These are phyloP conservation scores for Amphipoea lucens DNA, from an alignment of 2,888 invertebrate genomes.

Conservation along the genomic window DNA sequence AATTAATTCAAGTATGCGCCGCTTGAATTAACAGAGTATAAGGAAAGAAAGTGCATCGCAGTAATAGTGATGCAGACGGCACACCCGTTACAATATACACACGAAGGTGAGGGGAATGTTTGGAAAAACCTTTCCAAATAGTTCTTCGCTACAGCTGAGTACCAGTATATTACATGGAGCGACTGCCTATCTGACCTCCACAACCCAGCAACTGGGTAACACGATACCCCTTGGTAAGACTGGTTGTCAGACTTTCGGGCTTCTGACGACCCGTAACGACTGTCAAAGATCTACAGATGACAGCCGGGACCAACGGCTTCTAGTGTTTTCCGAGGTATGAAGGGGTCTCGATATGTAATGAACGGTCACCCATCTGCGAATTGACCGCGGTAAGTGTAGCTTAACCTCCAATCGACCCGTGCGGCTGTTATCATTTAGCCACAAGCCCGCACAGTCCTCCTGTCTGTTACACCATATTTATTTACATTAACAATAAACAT, in stretches of 20 bases:
- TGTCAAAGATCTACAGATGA: too few species aligned
- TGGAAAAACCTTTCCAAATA: neutral
- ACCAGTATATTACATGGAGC: neutral
- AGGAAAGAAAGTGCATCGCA: slow-evolving; percentile 37
- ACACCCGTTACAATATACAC: slow-evolving; percentile 9
- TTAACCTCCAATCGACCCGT: neutral
- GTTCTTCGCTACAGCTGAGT: neutral
- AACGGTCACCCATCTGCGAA: neutral
- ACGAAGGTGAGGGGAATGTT: slow-evolving; percentile 1
- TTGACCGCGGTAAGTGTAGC: neutral
- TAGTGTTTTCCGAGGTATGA: too few species aligned
- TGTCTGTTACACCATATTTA: too few species aligned
- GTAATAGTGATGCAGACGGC: neutral
- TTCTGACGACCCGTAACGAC: neutral
- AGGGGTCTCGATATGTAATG: too few species aligned
- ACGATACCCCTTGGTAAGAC: neutral
- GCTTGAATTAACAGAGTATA: slow-evolving; percentile 30
- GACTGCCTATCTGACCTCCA: neutral
- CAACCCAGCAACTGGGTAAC: neutral
- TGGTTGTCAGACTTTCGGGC: neutral
- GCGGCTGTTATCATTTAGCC: neutral
- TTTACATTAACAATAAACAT: too few species aligned
- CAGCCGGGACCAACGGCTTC: neutral
- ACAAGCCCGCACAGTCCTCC: neutral
- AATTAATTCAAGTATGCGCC: slow-evolving; percentile 18